Conservation (phyloP, 2,888 invertebrate species). For the Plagiodera versicolora region DNA sequence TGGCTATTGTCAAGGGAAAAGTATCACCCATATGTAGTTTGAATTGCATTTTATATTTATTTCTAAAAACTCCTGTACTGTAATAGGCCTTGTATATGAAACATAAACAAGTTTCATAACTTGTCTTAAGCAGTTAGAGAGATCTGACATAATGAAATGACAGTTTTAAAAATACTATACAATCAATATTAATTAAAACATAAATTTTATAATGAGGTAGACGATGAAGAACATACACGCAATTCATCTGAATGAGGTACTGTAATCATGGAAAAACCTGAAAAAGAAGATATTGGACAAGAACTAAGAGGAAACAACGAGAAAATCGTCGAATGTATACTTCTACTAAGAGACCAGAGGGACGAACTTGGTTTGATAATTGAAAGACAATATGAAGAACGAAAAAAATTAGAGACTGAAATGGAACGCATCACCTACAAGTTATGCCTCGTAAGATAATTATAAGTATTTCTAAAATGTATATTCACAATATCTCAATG, state of each 20-base stretch:
- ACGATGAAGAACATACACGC: background rate
- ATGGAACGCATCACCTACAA: slow-evolving; percentile 49
- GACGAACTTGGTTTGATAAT: slow-evolving; percentile 44
- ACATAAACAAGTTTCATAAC: too few relatives aligned
- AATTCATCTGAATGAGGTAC: background rate
- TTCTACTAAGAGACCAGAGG: slow-evolving; percentile 42
- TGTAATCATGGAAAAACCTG: background rate
- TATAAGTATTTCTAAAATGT: slow-evolving; percentile 6
- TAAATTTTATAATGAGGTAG: background rate
- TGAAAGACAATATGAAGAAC: slow-evolving; percentile 46
- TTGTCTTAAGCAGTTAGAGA: too few relatives aligned
- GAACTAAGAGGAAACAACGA: slow-evolving; percentile 42
- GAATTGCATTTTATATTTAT: too few relatives aligned
- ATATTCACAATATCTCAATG: background rate
- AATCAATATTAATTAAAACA: background rate
- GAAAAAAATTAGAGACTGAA: slow-evolving; percentile 41
- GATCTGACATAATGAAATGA: background rate
- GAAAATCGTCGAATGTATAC: slow-evolving; percentile 43
- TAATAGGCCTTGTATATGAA: too few relatives aligned
- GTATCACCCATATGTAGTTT: too few relatives aligned
- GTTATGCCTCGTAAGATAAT: slow-evolving; percentile 40
- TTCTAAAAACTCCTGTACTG: too few relatives aligned
- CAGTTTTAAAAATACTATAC: background rate
- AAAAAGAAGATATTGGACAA: slow-evolving; percentile 28
- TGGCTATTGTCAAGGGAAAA: too few relatives aligned